Evolutionary conservation across 1,140 invertebrate genomes (phyloP).

Genomic region (Aphidius ervi): DNA sequence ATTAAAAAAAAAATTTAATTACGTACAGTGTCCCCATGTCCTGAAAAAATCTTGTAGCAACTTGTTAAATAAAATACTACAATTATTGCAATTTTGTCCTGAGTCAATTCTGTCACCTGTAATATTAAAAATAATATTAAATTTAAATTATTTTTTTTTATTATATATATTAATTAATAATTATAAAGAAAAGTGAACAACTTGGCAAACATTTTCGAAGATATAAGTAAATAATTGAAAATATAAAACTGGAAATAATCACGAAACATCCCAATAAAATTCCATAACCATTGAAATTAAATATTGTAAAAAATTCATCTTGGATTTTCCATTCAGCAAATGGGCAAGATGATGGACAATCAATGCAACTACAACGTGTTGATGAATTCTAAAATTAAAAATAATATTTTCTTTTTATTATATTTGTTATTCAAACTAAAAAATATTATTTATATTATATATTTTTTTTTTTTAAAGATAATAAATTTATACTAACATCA

Average conservation of each 20-base stretch:
- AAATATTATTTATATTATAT: slow-evolving; percentile 5
- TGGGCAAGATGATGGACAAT: slow-evolving; percentile 66
- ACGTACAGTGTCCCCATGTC: slow-evolving; percentile 51
- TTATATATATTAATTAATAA: no score
- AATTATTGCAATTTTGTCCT: neutral
- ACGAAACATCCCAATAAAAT: slow-evolving; percentile 7
- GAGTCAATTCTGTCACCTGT: slow-evolving; percentile 29
- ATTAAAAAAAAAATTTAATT: neutral
- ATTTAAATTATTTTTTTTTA: no score
- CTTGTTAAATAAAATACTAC: slow-evolving; percentile 38
- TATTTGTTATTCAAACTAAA: slow-evolving; percentile 15
- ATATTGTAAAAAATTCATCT: slow-evolving; percentile 21
- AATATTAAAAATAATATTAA: slow-evolving; percentile 16
- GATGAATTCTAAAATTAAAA: slow-evolving; percentile 42
- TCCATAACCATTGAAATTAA: slow-evolving; percentile 31
- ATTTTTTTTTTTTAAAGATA: neutral
- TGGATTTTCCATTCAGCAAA: slow-evolving; percentile 23
- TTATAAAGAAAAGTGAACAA: no score
- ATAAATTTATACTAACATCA: slow-evolving; percentile 41
- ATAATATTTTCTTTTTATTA: slow-evolving; percentile 8
- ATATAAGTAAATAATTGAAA: no score
- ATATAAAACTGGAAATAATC: no score
- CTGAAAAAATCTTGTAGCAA: slow-evolving; percentile 54
- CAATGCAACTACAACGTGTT: slow-evolving; percentile 70
- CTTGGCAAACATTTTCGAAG: no score